A percentile compares a stretch with the other conserved stretches of the same genome.
These are phyloP conservation scores for Bombyx mandarina DNA, from an alignment of 1,140 invertebrate genomes.

Conservation along the genomic window DNA sequence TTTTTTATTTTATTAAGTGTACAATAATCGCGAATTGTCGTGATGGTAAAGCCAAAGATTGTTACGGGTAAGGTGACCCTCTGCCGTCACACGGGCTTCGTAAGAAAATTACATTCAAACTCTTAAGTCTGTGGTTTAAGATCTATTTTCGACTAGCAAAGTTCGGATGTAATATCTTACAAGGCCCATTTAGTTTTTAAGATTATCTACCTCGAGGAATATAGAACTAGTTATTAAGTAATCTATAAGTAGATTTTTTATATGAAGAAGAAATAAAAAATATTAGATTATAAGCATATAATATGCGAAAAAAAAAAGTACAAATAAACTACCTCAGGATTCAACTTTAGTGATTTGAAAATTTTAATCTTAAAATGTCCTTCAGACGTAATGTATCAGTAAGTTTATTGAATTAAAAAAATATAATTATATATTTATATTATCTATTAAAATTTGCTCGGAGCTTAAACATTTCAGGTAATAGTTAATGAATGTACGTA, in stretches of 20 bases:
- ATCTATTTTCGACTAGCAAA: slow-evolving; percentile 2
- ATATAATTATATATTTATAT: slow-evolving; percentile 1
- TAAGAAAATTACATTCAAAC: slow-evolving; percentile 34
- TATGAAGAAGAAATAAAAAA: slow-evolving; percentile 54
- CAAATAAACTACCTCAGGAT: slow-evolving; percentile 71
- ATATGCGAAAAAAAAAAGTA: slow-evolving; percentile 64
- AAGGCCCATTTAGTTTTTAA: slow-evolving; percentile 53
- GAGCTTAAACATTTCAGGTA: background rate
- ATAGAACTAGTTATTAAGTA: slow-evolving; percentile 54
- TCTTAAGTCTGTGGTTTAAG: slow-evolving; percentile 2
- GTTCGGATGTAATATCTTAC: slow-evolving; percentile 37
- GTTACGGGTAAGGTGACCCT: slow-evolving; percentile 71
- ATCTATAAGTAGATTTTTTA: slow-evolving; percentile 67
- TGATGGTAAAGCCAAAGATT: slow-evolving; percentile 73
- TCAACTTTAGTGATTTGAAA: slow-evolving; percentile 47
- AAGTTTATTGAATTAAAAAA: slow-evolving; percentile 9
- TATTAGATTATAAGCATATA: slow-evolving; percentile 46
- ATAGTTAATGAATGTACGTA: slow-evolving; percentile 12
- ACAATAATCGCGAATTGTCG: slow-evolving; percentile 63
- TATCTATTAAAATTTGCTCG: slow-evolving; percentile 2
- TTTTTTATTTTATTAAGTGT: slow-evolving; percentile 38
- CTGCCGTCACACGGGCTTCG: slow-evolving; percentile 61
- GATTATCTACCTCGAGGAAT: slow-evolving; percentile 70
- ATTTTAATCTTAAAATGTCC: slow-evolving; percentile 23
- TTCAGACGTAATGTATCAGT: slow-evolving; percentile 22